phyloP scores from a whole-genome alignment of 2,888 invertebrate genomes.

The Drosophila mayaguana region DNA sequence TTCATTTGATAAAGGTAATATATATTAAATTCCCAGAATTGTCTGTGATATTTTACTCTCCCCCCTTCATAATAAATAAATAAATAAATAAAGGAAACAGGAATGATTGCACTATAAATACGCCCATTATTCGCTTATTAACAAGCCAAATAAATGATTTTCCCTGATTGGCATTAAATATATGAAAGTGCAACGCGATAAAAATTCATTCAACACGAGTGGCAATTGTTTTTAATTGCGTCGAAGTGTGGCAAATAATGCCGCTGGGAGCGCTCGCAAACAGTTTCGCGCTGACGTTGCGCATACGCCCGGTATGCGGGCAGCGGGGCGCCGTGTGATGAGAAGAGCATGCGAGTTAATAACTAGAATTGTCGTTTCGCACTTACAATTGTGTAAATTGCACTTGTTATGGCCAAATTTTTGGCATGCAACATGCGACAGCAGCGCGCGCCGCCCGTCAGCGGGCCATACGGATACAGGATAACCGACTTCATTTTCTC shows the following conservation, averaged over 20 bases:
- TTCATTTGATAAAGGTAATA: no score
- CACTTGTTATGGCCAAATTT: conserved; percentile 90
- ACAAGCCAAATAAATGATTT: neutral
- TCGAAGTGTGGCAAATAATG: neutral
- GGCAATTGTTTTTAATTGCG: conserved; percentile 47
- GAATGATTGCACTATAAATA: neutral
- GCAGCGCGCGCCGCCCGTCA: conserved; percentile 85
- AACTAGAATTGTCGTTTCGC: conserved; percentile 23
- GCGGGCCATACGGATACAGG: conserved; percentile 86
- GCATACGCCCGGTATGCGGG: conserved; percentile 49
- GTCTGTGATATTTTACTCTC: no score
- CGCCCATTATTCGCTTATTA: neutral
- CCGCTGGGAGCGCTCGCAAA: conserved; percentile 10
- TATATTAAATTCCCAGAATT: no score
- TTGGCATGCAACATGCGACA: conserved; percentile 90
- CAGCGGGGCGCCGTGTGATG: neutral
- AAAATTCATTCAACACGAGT: conserved; percentile 15
- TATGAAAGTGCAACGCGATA: conserved; percentile 15
- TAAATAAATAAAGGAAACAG: neutral
- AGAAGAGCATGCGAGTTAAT: conserved; percentile 32
- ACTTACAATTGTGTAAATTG: conserved; percentile 91
- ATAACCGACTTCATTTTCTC: conserved; percentile 86
- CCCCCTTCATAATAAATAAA: no score
- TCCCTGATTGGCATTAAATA: conserved; percentile 15
- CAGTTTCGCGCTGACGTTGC: conserved; percentile 42